phyloP scores from a whole-genome alignment of 23 tunicate species.

The Styela clava region DNA sequence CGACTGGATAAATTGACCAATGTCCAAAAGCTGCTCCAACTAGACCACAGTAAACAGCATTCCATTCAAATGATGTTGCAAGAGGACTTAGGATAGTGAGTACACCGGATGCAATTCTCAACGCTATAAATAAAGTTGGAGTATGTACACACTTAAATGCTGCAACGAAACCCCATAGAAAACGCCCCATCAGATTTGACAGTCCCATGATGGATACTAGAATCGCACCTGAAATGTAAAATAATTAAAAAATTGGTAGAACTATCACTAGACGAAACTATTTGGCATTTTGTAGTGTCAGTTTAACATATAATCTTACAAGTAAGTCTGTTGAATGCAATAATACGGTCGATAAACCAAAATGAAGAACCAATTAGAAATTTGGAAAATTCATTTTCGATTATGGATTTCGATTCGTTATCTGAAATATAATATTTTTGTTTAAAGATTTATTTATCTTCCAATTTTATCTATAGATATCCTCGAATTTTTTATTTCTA shows the following conservation, averaged over 20 bases:
- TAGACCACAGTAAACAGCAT: constrained; percentile 27
- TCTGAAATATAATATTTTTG: too few relatives aligned
- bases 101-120: constrained; percentile 26
- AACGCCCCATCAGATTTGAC: constrained; percentile 39
- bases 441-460: too few relatives aligned
- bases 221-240: constrained; percentile 15
- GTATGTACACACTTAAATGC: constrained; percentile 12
- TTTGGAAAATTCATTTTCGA: too few relatives aligned
- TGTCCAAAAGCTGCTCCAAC: constrained; percentile 46
- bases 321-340: too few relatives aligned
- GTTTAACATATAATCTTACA: too few relatives aligned
- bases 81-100: constrained; percentile 42
- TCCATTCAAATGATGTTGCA: constrained; percentile 26
- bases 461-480: too few relatives aligned
- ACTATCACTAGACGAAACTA: too few relatives aligned
- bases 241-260: not conserved
- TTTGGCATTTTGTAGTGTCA: too few relatives aligned
- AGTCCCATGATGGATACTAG: constrained; percentile 48
- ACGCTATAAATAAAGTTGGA: constrained; percentile 14
- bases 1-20: constrained; percentile 54
- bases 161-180: constrained; percentile 47
- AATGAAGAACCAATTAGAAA: too few relatives aligned
- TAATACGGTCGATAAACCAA: too few relatives aligned
- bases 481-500: too few relatives aligned
- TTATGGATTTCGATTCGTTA: too few relatives aligned